Base-by-base conservation (phyloP, 1,140 invertebrate genomes). In the Aphelenchoides besseyi region DNA sequence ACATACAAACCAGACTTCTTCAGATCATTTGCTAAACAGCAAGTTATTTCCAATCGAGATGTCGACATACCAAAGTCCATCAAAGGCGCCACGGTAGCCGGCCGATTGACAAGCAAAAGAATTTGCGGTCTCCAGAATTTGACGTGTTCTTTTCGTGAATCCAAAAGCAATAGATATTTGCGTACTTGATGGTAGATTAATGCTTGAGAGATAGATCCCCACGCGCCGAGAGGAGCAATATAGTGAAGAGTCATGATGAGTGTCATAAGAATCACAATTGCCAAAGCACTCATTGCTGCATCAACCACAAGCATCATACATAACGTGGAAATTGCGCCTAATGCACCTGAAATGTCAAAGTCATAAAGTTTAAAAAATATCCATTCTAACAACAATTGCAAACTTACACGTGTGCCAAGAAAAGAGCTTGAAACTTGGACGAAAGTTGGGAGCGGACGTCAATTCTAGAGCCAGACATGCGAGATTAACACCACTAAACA, bases 141-240 rank as follows among this genome's bases (percentile, higher is more conserved):
- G 0, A 98, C 94, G 85, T 99, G 96, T 84, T 96, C 92, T 76
- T 98, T 96, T 2, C 96, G 88, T 1, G 91, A 91, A 86, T 99
- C 96, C 79, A 99, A 85, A 84, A 98, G 89, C 0, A 99, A 85
- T 2, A 99, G 87, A 86, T 98, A 98, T 85, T 99, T 98, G 48
- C 96, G 88, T 0, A 96, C 92, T 89, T 99, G 96, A 85, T 98
- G 96, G 85, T 98, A 98, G 82, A 98, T 97, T 2, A 98, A 88
- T 12, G 96, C 96, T 87, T 98, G 96, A 57, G 92, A 95, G 77
- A 99, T 96, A 55, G 93, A 96, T 12, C 96, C 96, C 95, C 96
- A 98, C 61, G 90, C 89, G 37, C 88, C 85, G 28, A 92, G 92
- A 0, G 95, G 92, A 0, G 94, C 94, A 81, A 79, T 74, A 64